Conservation (phyloP, 2,888 invertebrate genomes). For the Ectropis crepuscularia region DNA sequence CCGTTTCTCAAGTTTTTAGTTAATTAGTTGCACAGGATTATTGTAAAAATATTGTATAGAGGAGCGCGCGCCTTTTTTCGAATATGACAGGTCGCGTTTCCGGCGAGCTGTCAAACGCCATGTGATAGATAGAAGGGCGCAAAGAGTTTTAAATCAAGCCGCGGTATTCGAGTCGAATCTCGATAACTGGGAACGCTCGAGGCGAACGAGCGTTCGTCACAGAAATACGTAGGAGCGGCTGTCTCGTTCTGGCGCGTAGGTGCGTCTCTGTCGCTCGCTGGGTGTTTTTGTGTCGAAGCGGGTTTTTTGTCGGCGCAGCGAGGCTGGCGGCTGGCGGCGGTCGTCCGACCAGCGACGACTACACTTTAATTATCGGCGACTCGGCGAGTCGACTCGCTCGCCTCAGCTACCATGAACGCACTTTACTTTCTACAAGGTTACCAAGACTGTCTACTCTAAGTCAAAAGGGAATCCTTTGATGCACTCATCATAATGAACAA, state of each 20-base stretch:
- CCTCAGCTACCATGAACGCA: constrained; percentile 70
- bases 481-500: no score
- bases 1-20: constrained; percentile 38
- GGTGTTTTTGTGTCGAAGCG: constrained; percentile 83
- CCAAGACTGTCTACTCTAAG: constrained; percentile 49
- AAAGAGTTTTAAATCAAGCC: constrained; percentile 83
- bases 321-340: constrained; percentile 69
- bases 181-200: constrained; percentile 78
- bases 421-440: constrained; percentile 80
- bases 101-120: constrained; percentile 84
- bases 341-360: constrained; percentile 76
- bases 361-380: constrained; percentile 81
- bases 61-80: constrained; percentile 76
- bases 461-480: no score
- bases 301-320: constrained; percentile 79
- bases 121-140: constrained; percentile 85
- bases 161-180: constrained; percentile 75
- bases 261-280: constrained; percentile 67
- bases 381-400: constrained; percentile 74
- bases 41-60: constrained; percentile 49
- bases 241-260: constrained; percentile 63
- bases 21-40: constrained; percentile 32
- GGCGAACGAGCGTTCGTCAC: constrained; percentile 79
- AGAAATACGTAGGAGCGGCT: constrained; percentile 74
- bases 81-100: constrained; percentile 80